Percentiles rank a stretch among this genome's conserved stretches.
These are phyloP conservation scores for Mionectes macconnelli DNA, from an alignment of 2,113 vertebrate genomes.

Conservation along the genomic window DNA sequence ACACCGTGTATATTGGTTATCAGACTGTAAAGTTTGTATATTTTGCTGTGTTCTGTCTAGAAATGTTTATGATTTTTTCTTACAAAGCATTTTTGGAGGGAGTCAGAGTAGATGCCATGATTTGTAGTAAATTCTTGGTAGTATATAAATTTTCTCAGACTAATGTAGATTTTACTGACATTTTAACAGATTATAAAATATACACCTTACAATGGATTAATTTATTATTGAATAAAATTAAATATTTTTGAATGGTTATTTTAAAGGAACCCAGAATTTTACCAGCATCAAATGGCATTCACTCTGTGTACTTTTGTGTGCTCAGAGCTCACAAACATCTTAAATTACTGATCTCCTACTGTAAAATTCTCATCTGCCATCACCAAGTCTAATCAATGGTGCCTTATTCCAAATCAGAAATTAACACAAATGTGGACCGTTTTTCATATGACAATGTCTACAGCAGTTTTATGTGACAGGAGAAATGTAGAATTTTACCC, in stretches of 20 bases:
- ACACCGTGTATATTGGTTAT: not conserved
- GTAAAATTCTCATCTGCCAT: not conserved
- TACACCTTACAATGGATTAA: not conserved
- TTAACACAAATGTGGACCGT: not conserved
- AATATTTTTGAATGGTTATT: not conserved
- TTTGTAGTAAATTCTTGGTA: not conserved
- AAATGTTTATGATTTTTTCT: not conserved
- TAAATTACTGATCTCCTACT: not conserved
- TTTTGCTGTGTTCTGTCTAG: not conserved
- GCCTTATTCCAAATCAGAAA: not conserved
- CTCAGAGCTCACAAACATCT: not conserved
- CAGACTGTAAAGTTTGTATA: not conserved
- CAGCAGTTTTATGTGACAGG: not conserved
- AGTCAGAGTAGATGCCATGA: not conserved
- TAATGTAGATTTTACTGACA: not conserved
- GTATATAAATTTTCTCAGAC: not conserved
- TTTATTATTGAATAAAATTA: not conserved
- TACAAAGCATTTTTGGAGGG: not conserved
- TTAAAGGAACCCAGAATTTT: not conserved
- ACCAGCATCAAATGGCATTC: not conserved
- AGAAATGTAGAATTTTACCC: constrained; percentile 12
- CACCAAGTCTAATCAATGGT: not conserved
- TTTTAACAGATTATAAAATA: not conserved
- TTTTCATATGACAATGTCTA: not conserved
- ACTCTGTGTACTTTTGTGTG: not conserved